Conservation (phyloP, 2,797 vertebrate species). For the Emydoidea blandingii region DNA sequence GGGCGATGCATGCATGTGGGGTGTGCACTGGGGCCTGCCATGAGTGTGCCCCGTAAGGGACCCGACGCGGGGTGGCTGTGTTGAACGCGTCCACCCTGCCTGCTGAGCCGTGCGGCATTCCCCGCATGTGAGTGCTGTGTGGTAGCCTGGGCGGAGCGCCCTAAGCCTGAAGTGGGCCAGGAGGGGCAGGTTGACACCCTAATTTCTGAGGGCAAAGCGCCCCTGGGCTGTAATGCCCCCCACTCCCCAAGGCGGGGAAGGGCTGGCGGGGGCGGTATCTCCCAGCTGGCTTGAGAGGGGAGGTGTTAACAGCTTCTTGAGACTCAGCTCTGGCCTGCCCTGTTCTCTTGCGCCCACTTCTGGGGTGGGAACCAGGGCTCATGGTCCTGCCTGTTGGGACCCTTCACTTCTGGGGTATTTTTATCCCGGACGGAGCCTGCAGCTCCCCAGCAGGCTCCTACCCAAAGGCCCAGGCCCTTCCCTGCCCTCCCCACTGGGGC, state of each 20-base stretch:
- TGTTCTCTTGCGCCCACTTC: not conserved
- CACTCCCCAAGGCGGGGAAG: too few relatives aligned
- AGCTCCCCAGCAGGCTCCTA: not conserved
- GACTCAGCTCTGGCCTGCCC: not conserved
- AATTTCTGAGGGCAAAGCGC: not conserved
- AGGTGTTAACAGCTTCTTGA: not conserved
- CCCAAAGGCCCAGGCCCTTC: not conserved
- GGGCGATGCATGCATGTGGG: not conserved
- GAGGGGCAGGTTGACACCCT: not conserved
- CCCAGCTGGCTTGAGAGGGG: too few relatives aligned
- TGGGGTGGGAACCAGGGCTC: not conserved
- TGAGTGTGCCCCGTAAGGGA: not conserved
- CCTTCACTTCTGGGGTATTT: not conserved
- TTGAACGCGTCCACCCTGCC: too few relatives aligned
- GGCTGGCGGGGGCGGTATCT: too few relatives aligned
- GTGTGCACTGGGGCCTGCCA: not conserved
- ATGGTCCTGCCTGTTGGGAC: not conserved
- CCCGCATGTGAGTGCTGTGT: not conserved
- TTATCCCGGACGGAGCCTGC: not conserved
- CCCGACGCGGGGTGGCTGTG: rapidly evolving
- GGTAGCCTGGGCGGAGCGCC: not conserved
- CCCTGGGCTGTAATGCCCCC: not conserved
- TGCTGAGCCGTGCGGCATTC: not conserved
- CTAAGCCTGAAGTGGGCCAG: too few relatives aligned
- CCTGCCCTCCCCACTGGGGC: not conserved